Percentiles rank a stretch among this genome's conserved stretches.
Evolutionary conservation across 2,113 vertebrate species (phyloP).

Genomic region (Delphinapterus leucas): DNA sequence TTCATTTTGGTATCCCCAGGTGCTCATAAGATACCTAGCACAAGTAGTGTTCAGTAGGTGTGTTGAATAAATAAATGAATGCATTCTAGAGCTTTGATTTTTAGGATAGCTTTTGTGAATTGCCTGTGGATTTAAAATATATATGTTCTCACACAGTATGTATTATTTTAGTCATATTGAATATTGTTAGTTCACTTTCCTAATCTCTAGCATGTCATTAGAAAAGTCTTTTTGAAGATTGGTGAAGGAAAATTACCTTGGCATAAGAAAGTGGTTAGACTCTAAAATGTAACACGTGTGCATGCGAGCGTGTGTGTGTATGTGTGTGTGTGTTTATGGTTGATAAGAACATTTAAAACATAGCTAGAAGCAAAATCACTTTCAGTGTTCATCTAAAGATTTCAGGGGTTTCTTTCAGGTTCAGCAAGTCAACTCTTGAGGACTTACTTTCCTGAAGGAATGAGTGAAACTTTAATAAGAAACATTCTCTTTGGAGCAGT

Average conservation of each 20-base stretch:
- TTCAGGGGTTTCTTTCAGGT: slow-evolving; percentile 82
- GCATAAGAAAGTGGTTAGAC: neutral
- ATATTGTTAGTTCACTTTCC: slow-evolving; percentile 11
- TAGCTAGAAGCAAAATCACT: slow-evolving; percentile 13
- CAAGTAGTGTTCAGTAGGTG: neutral
- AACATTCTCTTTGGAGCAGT: slow-evolving; percentile 94
- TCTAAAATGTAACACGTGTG: neutral
- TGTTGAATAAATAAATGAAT: neutral
- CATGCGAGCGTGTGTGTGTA: no score
- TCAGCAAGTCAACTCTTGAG: slow-evolving; percentile 93
- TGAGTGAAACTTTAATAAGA: slow-evolving; percentile 95
- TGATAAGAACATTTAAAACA: slow-evolving; percentile 35
- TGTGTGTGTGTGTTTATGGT: neutral
- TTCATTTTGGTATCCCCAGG: neutral
- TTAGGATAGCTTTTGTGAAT: slow-evolving; percentile 12
- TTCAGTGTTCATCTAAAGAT: slow-evolving; percentile 22
- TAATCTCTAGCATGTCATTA: neutral
- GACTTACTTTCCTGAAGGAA: slow-evolving; percentile 95
- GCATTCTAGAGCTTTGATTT: slow-evolving; percentile 9
- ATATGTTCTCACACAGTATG: neutral
- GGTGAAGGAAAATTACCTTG: slow-evolving; percentile 42
- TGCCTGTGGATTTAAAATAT: neutral
- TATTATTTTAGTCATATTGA: slow-evolving; percentile 26
- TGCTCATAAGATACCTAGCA: neutral
- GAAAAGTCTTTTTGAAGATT: slow-evolving; percentile 22